Base-by-base conservation (phyloP, 1,140 invertebrate species). In the Drosophila mojavensis region DNA sequence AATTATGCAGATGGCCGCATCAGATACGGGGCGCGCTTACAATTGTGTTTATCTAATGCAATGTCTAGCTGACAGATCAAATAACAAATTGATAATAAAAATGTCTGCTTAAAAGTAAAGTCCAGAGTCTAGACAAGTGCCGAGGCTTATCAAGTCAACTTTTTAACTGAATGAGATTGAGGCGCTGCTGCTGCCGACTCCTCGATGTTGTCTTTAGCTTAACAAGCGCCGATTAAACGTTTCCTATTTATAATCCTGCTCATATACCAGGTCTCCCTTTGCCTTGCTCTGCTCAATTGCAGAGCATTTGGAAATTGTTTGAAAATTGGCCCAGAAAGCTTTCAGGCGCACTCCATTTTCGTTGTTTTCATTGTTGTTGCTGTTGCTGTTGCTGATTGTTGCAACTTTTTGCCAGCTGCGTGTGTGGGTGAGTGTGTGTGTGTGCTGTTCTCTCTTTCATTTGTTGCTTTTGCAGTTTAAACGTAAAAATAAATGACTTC, bases 401-500 rank as follows among this genome's bases (percentile, higher is more conserved):
- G 74, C 60, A 56, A 48, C 69, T 66, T 59, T 65, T 64, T 47
- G 48, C 39, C 64, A 60, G 62, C 24, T 69, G 15, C 26, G 51
- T 43, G 58, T 50, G 54, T 64, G 56, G n/a, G n/a, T 51, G 41
- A 30, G 53, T 17, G 47, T 51, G 47, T 58, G 47, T 55, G 55
- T 51, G 20, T 54, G 13, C 41, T 30, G 17, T 36, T 24, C 26
- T 50, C 70, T 75, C 75, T 75, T 71, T 75, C 76, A 83, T 71
- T 79, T 79, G 77, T 79, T 80, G 81, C 78, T 78, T 65, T 62
- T 79, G 68, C 84, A 84, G 75, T 78, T 84, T 84, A 74, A 89
- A 80, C 84, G 84, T 89, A 67, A 61, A 89, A 89, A 89, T 89
- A 89, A 89, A 90, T 90, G 84, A 89, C 85, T 89, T 84, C 81